Conservation (phyloP, 2,888 invertebrate genomes). For the Timandra comae region DNA sequence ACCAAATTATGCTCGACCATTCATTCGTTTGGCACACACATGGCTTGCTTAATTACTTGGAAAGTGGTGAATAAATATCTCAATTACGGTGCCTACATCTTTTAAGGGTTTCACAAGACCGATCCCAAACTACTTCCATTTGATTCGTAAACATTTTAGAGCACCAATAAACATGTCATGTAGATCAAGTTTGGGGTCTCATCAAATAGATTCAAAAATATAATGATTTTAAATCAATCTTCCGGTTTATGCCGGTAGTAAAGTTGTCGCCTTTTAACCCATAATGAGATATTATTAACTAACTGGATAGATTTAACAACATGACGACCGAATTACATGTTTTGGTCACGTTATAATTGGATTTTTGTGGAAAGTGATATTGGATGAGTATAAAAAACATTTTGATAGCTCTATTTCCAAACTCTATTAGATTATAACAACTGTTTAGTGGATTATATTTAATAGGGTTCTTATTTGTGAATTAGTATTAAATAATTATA, state of each 20-base stretch:
- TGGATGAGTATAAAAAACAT: no score
- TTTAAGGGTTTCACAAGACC: conserved; percentile 17
- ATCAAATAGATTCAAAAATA: conserved; percentile 43
- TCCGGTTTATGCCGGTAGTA: conserved; percentile 52
- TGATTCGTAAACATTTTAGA: conserved; percentile 32
- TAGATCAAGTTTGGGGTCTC: conserved; percentile 35
- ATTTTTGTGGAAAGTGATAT: neutral
- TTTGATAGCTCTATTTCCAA: no score
- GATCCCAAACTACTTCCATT: conserved; percentile 13
- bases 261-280: conserved; percentile 52
- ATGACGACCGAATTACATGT: conserved; percentile 11
- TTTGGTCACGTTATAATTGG: conserved; percentile 10
- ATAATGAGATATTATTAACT: conserved; percentile 52
- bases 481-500: neutral
- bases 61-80: conserved; percentile 23
- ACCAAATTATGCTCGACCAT: conserved; percentile 42
- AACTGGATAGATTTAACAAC: conserved; percentile 31
- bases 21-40: conserved; percentile 42
- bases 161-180: conserved; percentile 46
- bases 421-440: neutral
- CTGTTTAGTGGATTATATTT: neutral
- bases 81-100: conserved; percentile 11
- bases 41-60: conserved; percentile 41
- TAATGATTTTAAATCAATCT: conserved; percentile 52
- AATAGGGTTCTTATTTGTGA: neutral